Base-by-base conservation (phyloP, 2,888 invertebrate species). In the Drosophila mercatorum region DNA sequence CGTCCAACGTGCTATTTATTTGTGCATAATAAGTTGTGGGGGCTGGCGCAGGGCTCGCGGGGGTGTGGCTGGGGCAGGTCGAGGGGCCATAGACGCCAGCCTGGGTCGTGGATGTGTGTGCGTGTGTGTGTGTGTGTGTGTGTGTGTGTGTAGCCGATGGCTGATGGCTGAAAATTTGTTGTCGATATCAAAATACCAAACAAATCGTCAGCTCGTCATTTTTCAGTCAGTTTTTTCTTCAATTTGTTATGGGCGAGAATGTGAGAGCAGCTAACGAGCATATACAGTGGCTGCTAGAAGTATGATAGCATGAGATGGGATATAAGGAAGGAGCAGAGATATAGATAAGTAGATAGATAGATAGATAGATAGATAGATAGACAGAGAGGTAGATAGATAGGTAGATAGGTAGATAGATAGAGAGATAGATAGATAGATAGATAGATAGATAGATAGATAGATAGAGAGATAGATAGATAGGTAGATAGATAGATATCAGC, bases 201-300 rank as follows among this genome's bases (percentile, higher is more conserved):
- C 81, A 86, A 85, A 78, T 86, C 86, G 86, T 85, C 86, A 86
- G 88, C 88, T 86, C 86, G 88, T 88, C 86, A 86, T 86, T 86
- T 85, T 86, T 85, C 78, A 81, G 81, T 73, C 81, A 69, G 78
- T 84, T 85, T 87, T 77, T 81, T 78, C 59, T 56, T 70, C 68
- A 72, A 80, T 79, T 82, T 80, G 79, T 82, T 74, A 72, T 72
- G 71, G 79, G 57, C 60, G 40, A 51, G 66, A 53, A 64, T 67
- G 77, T 40, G 58, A 55, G 81, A 55, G 81, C 62, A 66, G 71
- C 70, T 65, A 59, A 63, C 59, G 63, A 17, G 63, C 52, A 43
- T n/a, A 80, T 43, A 84, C 5, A 6, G 77, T 85, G 69, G 10
- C n/a, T 10, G 1, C 0, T 0, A 41, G 49, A 41, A 71, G 60